phyloP scores from a whole-genome alignment of 2,888 invertebrate species.

The Nemotelus nigrinus region DNA sequence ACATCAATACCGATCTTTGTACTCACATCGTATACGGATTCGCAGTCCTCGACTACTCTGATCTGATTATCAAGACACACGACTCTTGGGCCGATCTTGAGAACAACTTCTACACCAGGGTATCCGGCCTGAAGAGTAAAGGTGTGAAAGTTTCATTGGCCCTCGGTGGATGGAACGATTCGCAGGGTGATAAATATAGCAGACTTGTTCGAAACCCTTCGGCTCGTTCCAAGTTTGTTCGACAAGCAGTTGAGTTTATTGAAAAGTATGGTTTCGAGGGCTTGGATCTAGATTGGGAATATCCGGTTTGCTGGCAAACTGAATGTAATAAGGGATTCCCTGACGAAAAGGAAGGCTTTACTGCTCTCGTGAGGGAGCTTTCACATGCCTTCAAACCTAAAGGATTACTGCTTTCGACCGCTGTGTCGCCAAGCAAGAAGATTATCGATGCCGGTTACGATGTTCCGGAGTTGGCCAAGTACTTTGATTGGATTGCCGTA shows the following conservation, averaged over 20 bases:
- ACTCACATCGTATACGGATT: slow-evolving; percentile 95
- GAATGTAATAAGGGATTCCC: slow-evolving; percentile 86
- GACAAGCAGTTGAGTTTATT: slow-evolving; percentile 79
- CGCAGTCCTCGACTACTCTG: slow-evolving; percentile 86
- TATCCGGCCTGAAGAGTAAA: slow-evolving; percentile 79
- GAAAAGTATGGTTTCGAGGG: slow-evolving; percentile 88
- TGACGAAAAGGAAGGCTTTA: slow-evolving; percentile 84
- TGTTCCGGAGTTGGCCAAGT: slow-evolving; percentile 76
- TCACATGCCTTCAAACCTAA: slow-evolving; percentile 73
- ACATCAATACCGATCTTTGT: slow-evolving; percentile 87
- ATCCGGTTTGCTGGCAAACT: slow-evolving; percentile 78
- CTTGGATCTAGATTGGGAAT: slow-evolving; percentile 96
- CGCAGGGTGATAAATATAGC: slow-evolving; percentile 89
- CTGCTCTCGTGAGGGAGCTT: slow-evolving; percentile 78
- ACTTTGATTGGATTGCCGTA: slow-evolving; percentile 90
- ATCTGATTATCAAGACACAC: slow-evolving; percentile 81
- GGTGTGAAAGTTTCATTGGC: slow-evolving; percentile 88
- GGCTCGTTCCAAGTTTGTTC: slow-evolving; percentile 78
- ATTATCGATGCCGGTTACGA: slow-evolving; percentile 89
- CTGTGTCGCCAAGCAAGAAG: slow-evolving; percentile 87
- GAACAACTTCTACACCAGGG: slow-evolving; percentile 86
- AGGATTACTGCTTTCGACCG: slow-evolving; percentile 80
- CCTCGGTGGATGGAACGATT: slow-evolving; percentile 96
- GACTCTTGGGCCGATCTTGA: slow-evolving; percentile 93
- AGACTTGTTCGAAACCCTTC: slow-evolving; percentile 80